Conservation (phyloP, 2,797 vertebrate genomes). For the Malacoraja senta region DNA sequence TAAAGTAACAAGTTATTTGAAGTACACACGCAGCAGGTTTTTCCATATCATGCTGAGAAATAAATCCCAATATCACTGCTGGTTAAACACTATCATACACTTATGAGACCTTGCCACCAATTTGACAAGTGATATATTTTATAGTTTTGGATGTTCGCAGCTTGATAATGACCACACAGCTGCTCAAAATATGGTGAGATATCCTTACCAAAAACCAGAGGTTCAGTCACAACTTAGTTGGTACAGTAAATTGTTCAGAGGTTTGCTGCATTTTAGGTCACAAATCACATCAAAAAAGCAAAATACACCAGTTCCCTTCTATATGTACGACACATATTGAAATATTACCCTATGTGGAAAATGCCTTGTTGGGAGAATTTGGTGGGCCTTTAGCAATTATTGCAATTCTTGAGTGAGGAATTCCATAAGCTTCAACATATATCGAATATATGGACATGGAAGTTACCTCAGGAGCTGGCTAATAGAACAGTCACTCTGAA, state of each 20-base stretch:
- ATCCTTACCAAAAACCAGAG: not conserved
- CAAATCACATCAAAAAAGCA: not conserved
- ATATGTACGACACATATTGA: too few species aligned
- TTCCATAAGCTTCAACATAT: not conserved
- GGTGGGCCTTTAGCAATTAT: not conserved
- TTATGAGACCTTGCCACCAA: not conserved
- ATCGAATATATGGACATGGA: not conserved
- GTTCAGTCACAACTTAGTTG: not conserved
- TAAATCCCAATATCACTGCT: slow-evolving; percentile 12
- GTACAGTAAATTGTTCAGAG: not conserved
- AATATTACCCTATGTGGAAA: not conserved
- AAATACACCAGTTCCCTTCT: not conserved
- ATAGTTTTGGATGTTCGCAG: not conserved
- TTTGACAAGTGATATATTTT: slow-evolving; percentile 22
- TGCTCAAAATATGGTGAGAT: not conserved
- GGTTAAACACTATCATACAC: not conserved
- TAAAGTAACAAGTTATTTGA: not conserved
- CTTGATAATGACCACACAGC: not conserved
- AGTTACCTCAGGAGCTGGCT: too few species aligned
- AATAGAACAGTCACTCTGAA: not conserved
- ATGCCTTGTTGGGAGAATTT: not conserved
- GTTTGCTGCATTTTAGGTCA: not conserved
- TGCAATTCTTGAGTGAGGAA: not conserved
- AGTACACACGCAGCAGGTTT: not conserved
- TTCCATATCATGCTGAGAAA: not conserved